phyloP scores from a whole-genome alignment of 2,797 vertebrate genomes.

The Austrolebias charrua region DNA sequence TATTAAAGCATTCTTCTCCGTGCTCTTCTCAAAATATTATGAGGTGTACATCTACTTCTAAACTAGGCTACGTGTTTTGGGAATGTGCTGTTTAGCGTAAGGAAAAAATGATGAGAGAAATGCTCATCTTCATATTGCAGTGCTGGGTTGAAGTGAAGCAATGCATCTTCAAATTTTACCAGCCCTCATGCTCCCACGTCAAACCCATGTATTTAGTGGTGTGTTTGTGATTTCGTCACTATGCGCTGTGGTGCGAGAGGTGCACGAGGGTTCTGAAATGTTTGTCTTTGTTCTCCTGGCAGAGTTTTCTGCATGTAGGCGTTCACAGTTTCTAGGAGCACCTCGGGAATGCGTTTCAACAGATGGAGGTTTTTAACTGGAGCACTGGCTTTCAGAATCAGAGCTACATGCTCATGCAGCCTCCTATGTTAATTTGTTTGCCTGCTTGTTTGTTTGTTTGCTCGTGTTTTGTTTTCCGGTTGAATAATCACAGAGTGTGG shows the following conservation, averaged over 20 bases:
- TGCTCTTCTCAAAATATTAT: slow-evolving; percentile 27
- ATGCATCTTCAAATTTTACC: slow-evolving; percentile 66
- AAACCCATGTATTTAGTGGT: slow-evolving; percentile 75
- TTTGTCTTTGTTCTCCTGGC: slow-evolving; percentile 81
- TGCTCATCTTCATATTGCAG: slow-evolving; percentile 63
- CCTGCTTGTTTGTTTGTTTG: slow-evolving; percentile 66
- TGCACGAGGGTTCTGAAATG: slow-evolving; percentile 73
- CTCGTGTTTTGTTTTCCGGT: slow-evolving; percentile 54
- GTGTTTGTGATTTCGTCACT: slow-evolving; percentile 47
- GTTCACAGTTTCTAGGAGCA: slow-evolving; percentile 78
- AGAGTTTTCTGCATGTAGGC: slow-evolving; percentile 71
- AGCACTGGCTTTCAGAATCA: slow-evolving; percentile 69
- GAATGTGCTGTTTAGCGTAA: slow-evolving; percentile 38
- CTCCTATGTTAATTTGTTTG: slow-evolving; percentile 76
- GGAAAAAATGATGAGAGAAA: slow-evolving; percentile 45
- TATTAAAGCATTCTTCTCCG: slow-evolving; percentile 14
- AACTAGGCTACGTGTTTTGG: slow-evolving; percentile 54
- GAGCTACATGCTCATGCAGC: slow-evolving; percentile 72
- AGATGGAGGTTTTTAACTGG: slow-evolving; percentile 79
- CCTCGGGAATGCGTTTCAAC: slow-evolving; percentile 78
- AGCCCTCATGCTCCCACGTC: slow-evolving; percentile 77
- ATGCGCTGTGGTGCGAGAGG: slow-evolving; percentile 69
- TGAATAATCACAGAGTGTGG: slow-evolving; percentile 57
- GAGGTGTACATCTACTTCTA: slow-evolving; percentile 27
- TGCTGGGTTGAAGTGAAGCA: slow-evolving; percentile 63